Conservation (phyloP, 2,888 invertebrate species). For the Boloria euphrosyne region DNA sequence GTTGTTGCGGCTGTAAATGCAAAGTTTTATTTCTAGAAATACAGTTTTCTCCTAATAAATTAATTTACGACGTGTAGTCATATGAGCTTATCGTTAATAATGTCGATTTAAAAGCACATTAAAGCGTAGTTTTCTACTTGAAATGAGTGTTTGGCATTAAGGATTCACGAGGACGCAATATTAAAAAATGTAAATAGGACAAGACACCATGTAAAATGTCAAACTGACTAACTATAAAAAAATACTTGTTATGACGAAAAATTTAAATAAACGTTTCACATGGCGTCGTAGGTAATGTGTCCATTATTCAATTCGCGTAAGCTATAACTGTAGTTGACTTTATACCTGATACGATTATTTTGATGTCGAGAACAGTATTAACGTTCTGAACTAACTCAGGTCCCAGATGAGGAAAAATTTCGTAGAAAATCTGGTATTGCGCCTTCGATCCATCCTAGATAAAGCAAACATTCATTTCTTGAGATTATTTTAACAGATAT, state of each 20-base stretch:
- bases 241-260: not conserved
- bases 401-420: slow-evolving; percentile 57
- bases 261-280: too few species aligned
- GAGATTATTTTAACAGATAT: not conserved
- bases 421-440: slow-evolving; percentile 68
- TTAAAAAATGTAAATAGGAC: not conserved
- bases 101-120: slow-evolving; percentile 7
- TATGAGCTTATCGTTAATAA: slow-evolving; percentile 15
- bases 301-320: slow-evolving; percentile 32
- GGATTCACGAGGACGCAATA: slow-evolving; percentile 79
- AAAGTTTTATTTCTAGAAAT: slow-evolving; percentile 50
- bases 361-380: slow-evolving; percentile 36
- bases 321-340: slow-evolving; percentile 33
- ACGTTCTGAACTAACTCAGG: slow-evolving; percentile 49
- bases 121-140: not conserved
- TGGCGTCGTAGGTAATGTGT: not conserved
- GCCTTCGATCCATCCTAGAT: slow-evolving; percentile 76
- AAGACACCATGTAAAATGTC: slow-evolving; percentile 40
- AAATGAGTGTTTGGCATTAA: slow-evolving; percentile 59
- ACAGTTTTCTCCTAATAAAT: slow-evolving; percentile 58
- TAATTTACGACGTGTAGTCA: slow-evolving; percentile 51
- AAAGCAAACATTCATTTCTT: slow-evolving; percentile 37
- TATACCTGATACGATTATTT: slow-evolving; percentile 42
- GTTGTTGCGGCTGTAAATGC: slow-evolving; percentile 59
- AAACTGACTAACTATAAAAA: not conserved